Percentiles rank a stretch among this genome's conserved stretches.
phyloP scores from a whole-genome alignment of 2,113 vertebrate species.

The Maccullochella peelii region DNA sequence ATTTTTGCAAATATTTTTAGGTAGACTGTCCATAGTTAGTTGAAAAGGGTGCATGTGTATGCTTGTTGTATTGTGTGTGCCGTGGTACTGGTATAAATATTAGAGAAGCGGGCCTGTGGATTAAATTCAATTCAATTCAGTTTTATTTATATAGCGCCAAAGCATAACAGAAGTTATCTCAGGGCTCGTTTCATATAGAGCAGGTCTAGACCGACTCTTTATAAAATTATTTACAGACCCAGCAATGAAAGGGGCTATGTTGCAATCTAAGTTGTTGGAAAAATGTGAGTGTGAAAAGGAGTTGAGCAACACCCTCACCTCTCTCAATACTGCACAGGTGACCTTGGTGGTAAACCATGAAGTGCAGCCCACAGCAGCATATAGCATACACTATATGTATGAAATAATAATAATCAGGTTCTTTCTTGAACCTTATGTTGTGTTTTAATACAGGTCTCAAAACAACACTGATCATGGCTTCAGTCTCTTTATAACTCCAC shows the following conservation, averaged over 20 bases:
- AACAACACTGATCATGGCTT: not conserved
- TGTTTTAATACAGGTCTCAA: not conserved
- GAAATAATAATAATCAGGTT: not conserved
- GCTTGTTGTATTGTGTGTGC: not conserved
- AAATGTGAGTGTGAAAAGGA: not conserved
- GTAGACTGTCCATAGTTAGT: no score
- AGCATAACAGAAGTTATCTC: no score
- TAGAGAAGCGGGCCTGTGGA: not conserved
- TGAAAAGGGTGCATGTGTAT: no score
- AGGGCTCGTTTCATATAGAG: no score
- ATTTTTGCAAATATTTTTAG: not conserved
- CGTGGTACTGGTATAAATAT: not conserved
- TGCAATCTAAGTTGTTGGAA: not conserved
- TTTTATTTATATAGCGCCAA: no score
- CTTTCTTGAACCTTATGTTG: not conserved
- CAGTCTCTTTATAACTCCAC: not conserved
- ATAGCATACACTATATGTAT: not conserved
- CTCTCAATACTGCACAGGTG: not conserved
- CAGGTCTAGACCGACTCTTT: no score
- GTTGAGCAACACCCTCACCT: not conserved
- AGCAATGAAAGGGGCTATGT: not conserved
- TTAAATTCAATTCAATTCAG: no score
- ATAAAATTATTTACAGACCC: no score
- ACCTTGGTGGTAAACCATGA: not conserved
- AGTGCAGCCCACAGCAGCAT: not conserved